Evolutionary conservation across 2,888 invertebrate species (phyloP).

Genomic region (Machimus rusticus): DNA sequence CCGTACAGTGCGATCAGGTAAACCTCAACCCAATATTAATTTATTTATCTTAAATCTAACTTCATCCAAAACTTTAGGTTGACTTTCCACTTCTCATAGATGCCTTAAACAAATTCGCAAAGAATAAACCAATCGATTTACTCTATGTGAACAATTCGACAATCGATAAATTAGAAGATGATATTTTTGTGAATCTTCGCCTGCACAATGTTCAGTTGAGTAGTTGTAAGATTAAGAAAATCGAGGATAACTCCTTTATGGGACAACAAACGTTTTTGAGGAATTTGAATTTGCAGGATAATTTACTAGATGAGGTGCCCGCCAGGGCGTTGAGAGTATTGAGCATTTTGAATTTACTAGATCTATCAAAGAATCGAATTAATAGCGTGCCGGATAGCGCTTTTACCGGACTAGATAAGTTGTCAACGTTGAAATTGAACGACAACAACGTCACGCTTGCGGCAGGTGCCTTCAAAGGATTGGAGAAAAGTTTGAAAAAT

Average conservation of each 20-base stretch:
- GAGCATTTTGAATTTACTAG: conserved; percentile 77
- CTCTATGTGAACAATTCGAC: conserved; percentile 90
- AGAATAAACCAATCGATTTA: conserved; percentile 76
- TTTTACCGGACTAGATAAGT: conserved; percentile 74
- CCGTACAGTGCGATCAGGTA: conserved; percentile 88
- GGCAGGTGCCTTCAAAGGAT: conserved; percentile 75
- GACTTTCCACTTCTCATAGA: conserved; percentile 78
- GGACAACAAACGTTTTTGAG: conserved; percentile 83
- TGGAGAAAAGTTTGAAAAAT: conserved; percentile 82
- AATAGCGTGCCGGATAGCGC: conserved; percentile 75
- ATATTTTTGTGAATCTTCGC: conserved; percentile 73
- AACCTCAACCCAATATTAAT: conserved; percentile 4
- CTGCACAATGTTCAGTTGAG: conserved; percentile 86
- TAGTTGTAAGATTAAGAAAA: conserved; percentile 76
- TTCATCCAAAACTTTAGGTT: conserved; percentile 64
- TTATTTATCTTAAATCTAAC: not conserved
- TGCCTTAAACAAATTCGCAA: conserved; percentile 75
- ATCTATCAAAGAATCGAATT: conserved; percentile 84
- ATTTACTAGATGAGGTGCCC: conserved; percentile 81
- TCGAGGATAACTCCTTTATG: conserved; percentile 78
- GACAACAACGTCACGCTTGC: conserved; percentile 85
- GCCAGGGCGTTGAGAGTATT: conserved; percentile 74
- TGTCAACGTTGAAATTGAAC: conserved; percentile 83
- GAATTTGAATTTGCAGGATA: conserved; percentile 86
- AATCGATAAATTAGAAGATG: conserved; percentile 72